Percentiles rank a stretch among this genome's conserved stretches.
These are phyloP conservation scores for Alosa alosa DNA, from an alignment of 2,113 vertebrate species.

Conservation along the genomic window DNA sequence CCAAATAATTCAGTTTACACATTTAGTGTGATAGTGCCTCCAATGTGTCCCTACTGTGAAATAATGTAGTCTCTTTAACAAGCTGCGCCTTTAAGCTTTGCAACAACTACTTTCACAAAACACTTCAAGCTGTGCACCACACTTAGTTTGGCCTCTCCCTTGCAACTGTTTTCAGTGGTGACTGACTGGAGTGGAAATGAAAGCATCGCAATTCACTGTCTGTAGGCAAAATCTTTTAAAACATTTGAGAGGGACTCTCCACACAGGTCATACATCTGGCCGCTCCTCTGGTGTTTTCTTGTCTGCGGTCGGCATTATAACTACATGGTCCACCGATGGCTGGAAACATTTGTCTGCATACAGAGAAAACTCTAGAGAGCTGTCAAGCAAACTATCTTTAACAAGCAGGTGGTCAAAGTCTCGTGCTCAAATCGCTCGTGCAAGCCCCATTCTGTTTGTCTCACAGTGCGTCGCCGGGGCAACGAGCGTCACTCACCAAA, in stretches of 20 bases:
- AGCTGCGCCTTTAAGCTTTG: not conserved
- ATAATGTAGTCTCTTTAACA: not conserved
- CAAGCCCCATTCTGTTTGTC: slow-evolving; percentile 16
- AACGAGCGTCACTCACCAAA: slow-evolving; percentile 36
- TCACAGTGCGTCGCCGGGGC: slow-evolving; percentile 33
- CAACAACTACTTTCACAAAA: not conserved
- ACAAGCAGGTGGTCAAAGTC: slow-evolving; percentile 44
- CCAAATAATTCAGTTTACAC: not conserved
- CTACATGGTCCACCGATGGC: slow-evolving; percentile 21
- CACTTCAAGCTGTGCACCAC: not conserved
- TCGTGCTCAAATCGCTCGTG: slow-evolving; percentile 4
- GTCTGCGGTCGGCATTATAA: slow-evolving; percentile 24
- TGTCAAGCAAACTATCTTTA: slow-evolving; percentile 45
- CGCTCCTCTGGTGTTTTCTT: not conserved
- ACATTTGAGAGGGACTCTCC: not conserved
- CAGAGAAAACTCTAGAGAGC: slow-evolving; percentile 35
- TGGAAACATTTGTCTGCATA: slow-evolving; percentile 38
- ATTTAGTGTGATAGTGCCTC: not conserved
- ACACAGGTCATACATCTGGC: slow-evolving; percentile 10
- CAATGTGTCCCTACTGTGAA: not conserved
- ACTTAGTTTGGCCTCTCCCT: not conserved
- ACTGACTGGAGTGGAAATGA: not conserved
- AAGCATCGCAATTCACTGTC: not conserved
- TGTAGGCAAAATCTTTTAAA: not conserved
- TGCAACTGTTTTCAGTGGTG: not conserved